These are phyloP conservation scores for Cichladusa arquata DNA, from an alignment of 2,113 vertebrate species.

Conservation along the genomic window DNA sequence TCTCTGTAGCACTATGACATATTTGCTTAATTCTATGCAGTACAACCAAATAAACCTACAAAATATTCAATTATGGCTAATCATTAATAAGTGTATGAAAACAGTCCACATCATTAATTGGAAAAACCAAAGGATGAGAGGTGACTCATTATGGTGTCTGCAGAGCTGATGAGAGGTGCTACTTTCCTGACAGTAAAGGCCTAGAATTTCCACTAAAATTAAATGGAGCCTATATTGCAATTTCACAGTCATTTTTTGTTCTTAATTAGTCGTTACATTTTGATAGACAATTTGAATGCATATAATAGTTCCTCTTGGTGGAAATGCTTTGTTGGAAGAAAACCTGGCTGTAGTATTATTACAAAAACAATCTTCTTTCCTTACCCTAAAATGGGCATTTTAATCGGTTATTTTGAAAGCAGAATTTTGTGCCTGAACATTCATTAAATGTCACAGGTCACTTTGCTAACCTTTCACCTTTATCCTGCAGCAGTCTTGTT, in stretches of 20 bases:
- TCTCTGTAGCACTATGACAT: neutral
- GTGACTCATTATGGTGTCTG: neutral
- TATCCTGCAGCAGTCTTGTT: neutral
- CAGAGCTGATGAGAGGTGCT: constrained; percentile 42
- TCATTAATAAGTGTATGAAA: neutral
- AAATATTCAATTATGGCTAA: neutral
- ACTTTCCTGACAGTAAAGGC: constrained; percentile 40
- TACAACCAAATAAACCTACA: neutral
- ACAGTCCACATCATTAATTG: constrained; percentile 36
- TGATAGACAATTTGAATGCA: constrained; percentile 41
- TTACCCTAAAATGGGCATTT: neutral
- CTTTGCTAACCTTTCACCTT: neutral
- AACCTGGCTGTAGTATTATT: neutral
- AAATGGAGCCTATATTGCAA: constrained; percentile 43
- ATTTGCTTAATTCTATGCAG: neutral
- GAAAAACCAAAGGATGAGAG: neutral
- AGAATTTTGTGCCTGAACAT: neutral
- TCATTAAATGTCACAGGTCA: neutral
- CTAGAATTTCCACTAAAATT: constrained; percentile 39
- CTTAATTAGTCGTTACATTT: constrained; percentile 67
- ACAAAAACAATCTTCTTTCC: neutral
- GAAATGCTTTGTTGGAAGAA: neutral
- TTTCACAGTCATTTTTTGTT: constrained; percentile 63
- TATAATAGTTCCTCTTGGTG: neutral
- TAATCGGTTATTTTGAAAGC: neutral